Conservation (phyloP, 2,888 invertebrate genomes). For the Melanotus villosus region DNA sequence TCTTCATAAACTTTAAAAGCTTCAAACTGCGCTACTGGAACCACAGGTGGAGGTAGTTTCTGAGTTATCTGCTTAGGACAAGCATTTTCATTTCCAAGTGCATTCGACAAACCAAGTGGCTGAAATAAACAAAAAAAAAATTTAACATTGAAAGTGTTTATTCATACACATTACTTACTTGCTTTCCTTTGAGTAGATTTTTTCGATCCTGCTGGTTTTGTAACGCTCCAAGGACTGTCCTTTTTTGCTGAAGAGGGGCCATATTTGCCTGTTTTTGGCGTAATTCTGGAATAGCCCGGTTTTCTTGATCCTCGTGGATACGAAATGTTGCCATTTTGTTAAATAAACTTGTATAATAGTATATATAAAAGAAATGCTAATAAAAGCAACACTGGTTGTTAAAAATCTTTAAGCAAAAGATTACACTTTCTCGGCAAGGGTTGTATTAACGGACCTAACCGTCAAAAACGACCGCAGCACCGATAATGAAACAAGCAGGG, state of each 20-base stretch:
- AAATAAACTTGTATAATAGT: conserved; percentile 32
- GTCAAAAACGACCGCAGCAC: conserved; percentile 53
- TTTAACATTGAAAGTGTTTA: not conserved
- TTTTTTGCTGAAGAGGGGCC: conserved; percentile 73
- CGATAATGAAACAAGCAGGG: conserved; percentile 46
- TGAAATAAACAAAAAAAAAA: conserved; percentile 38
- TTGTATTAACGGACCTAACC: conserved; percentile 49
- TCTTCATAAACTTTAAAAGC: conserved; percentile 85
- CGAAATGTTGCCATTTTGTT: conserved; percentile 80
- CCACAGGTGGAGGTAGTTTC: conserved; percentile 62
- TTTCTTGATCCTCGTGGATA: conserved; percentile 86
- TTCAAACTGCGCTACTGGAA: conserved; percentile 81
- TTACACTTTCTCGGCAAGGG: not conserved
- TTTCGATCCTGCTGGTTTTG: conserved; percentile 72
- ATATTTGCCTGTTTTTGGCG: conserved; percentile 68
- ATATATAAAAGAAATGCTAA: conserved; percentile 18
- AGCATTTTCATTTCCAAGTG: conserved; percentile 37
- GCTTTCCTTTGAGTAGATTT: conserved; percentile 54
- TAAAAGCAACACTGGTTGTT: conserved; percentile 23
- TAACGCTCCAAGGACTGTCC: conserved; percentile 77
- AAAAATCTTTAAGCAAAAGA: conserved; percentile 6
- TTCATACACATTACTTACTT: conserved; percentile 51
- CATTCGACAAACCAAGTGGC: conserved; percentile 51
- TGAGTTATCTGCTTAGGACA: conserved; percentile 50
- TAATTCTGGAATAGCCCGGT: conserved; percentile 69